phyloP scores from a whole-genome alignment of 1,140 invertebrate species.

The Diuraphis noxia region DNA sequence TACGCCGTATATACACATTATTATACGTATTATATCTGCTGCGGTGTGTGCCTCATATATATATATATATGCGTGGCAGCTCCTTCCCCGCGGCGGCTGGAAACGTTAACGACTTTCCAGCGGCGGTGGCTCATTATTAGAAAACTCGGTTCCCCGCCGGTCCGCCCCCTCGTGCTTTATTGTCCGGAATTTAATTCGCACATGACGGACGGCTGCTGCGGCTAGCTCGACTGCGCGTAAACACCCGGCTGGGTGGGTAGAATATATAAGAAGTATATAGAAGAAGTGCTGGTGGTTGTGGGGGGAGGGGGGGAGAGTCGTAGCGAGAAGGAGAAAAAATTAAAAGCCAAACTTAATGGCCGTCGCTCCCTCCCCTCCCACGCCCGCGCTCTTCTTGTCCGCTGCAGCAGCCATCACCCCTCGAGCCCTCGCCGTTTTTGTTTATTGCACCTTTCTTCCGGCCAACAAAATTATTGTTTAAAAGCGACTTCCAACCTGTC shows the following conservation, averaged over 20 bases:
- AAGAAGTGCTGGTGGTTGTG: neutral
- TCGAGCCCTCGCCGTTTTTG: slow-evolving; percentile 14
- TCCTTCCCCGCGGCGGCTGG: slow-evolving; percentile 19
- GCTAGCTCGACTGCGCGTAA: neutral
- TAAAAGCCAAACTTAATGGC: slow-evolving; percentile 51
- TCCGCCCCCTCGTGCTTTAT: slow-evolving; percentile 46
- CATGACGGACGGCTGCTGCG: slow-evolving; percentile 46
- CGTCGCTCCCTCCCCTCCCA: neutral
- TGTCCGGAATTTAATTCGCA: slow-evolving; percentile 52
- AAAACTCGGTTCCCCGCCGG: slow-evolving; percentile 34
- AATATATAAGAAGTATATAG: no score
- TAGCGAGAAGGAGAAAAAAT: slow-evolving; percentile 15
- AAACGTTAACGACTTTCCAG: slow-evolving; percentile 52
- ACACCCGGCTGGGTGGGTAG: neutral
- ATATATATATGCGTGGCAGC: no score
- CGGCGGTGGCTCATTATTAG: slow-evolving; percentile 49
- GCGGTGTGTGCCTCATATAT: neutral
- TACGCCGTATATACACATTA: neutral
- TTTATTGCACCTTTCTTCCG: slow-evolving; percentile 51
- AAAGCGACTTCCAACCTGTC: slow-evolving; percentile 47
- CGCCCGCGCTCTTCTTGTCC: neutral
- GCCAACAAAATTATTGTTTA: slow-evolving; percentile 46
- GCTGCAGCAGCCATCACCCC: neutral
- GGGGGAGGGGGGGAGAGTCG: neutral
- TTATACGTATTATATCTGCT: neutral